Evolutionary conservation across 2,888 invertebrate species (phyloP), one percentile per base, ranked within the genome.

Genomic region (Tenthredo scrophulariae): DNA sequence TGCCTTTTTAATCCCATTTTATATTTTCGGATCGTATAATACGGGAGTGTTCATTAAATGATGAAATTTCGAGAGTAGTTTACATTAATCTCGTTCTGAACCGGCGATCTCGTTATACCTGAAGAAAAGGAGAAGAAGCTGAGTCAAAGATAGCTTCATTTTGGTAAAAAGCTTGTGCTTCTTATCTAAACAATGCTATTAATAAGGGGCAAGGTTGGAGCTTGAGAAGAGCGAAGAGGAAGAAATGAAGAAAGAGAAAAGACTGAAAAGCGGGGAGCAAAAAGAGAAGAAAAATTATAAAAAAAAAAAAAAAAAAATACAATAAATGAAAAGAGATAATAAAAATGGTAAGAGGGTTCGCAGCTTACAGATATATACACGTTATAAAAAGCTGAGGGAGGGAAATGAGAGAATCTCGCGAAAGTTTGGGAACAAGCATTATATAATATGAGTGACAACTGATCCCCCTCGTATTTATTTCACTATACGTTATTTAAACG

Each of bases 101-200:
- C n/a, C 7, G 54, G n/a, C 33, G 37, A 18, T 37, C 37, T 40
- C n/a, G 13, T 37, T 18, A 50, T 65, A 29, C 65, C 13, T 15
- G 10, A 15, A 33, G 65, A 65, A 10, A 29, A 65, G 3, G 65
- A 26, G 13, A 15, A 26, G 15, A 29, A 5, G 22, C 29, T 18
- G 77, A 40, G 29, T 50, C 26, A 50, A 40, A 62, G 29, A 40
- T 58, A 62, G 62, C 37, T 40, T 62, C 22, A 77, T 77, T 77
- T 77, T 77, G 13, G 54, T 67, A 84, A 84, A 67, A 79, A 84
- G 40, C 50, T 75, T 33, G 62, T 37, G 67, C 22, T 33, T 70
- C 82, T 82, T 82, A 82, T 85, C 82, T 82, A 70, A 85, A 82
- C 82, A 72, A 67, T 82, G 72, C 26, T 67, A 85, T 84, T 84